phyloP scores from a whole-genome alignment of 2,888 invertebrate species.

The Mactromeris polynyma region DNA sequence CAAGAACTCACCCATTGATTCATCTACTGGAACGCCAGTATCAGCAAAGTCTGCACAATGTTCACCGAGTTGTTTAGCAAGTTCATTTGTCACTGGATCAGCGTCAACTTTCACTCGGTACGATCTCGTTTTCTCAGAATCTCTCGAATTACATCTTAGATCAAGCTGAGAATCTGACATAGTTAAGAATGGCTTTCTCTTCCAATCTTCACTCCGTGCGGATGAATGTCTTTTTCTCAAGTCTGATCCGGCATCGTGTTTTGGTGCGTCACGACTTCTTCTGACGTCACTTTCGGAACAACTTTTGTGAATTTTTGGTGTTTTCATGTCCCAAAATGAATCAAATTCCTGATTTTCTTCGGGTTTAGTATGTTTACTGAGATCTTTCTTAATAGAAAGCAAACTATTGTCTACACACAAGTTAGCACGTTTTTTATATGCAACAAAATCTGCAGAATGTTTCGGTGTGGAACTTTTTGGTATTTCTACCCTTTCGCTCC shows the following conservation, averaged over 20 bases:
- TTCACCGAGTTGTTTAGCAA: conserved; percentile 31
- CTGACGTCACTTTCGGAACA: conserved; percentile 39
- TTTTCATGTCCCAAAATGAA: conserved; percentile 58
- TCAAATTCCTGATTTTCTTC: conserved; percentile 9
- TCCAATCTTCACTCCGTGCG: conserved; percentile 41
- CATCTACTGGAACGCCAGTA: conserved; percentile 56
- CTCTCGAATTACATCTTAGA: conserved; percentile 12
- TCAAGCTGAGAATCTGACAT: conserved; percentile 55
- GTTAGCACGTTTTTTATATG: conserved; percentile 19
- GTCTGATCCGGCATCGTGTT: conserved; percentile 41
- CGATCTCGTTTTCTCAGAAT: not conserved
- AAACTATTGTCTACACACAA: not conserved
- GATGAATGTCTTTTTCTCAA: not conserved
- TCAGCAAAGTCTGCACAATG: no score
- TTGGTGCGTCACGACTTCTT: not conserved
- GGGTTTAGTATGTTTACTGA: not conserved
- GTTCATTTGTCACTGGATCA: conserved; percentile 18
- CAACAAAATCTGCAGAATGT: not conserved
- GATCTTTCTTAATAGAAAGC: conserved; percentile 34
- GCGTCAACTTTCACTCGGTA: conserved; percentile 55
- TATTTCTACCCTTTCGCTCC: conserved; percentile 35
- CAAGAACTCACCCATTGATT: conserved; percentile 66
- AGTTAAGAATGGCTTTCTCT: conserved; percentile 51
- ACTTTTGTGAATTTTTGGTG: conserved; percentile 45
- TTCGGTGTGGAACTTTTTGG: conserved; percentile 66